phyloP scores from a whole-genome alignment of 2,797 vertebrate genomes.

The Bradypodion ventrale region DNA sequence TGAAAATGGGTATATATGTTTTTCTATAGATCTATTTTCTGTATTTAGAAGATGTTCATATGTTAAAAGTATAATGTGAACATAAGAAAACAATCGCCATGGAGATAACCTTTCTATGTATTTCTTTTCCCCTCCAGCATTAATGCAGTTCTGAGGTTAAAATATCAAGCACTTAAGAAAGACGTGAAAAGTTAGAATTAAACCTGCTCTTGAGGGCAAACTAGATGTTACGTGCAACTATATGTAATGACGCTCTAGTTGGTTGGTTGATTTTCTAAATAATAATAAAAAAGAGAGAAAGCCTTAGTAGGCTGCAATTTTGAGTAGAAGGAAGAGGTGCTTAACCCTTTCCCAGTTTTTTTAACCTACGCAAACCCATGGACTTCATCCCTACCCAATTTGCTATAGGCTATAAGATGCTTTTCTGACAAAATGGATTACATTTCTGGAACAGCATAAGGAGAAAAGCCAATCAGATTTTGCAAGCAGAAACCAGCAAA shows the following conservation, averaged over 20 bases:
- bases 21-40: constrained; percentile 20
- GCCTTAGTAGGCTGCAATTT: neutral
- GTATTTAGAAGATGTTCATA: constrained; percentile 18
- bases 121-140: constrained; percentile 29
- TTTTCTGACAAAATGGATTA: neutral
- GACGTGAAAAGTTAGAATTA: constrained; percentile 18
- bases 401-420: neutral
- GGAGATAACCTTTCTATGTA: constrained; percentile 32
- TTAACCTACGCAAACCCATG: neutral
- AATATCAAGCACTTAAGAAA: constrained; percentile 32
- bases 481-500: neutral
- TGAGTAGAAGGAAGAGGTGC: neutral
- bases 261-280: neutral
- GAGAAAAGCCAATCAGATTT: neutral
- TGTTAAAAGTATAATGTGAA: constrained; percentile 36
- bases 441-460: neutral
- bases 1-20: neutral
- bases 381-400: neutral
- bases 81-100: constrained; percentile 22
- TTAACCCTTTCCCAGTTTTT: neutral
- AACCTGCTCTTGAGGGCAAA: constrained; percentile 33
- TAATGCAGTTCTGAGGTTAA: constrained; percentile 23
- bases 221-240: neutral
- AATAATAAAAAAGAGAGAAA: neutral
- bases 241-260: neutral